Base-by-base conservation (phyloP, 37 sponge, comb jelly and placozoan genomes). In the Eunapius fragilis region DNA sequence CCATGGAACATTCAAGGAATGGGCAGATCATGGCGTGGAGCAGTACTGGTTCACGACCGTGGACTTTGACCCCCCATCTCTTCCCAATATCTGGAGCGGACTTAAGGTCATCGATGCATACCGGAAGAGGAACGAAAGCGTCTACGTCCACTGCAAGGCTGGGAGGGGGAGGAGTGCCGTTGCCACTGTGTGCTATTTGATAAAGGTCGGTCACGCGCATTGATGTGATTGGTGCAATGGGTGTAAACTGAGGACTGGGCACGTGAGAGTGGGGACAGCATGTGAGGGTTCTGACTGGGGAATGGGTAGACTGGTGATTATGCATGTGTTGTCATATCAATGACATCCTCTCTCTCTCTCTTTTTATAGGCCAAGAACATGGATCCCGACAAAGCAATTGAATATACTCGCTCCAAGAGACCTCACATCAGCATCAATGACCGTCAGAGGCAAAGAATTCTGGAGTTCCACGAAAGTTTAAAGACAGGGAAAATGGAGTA, bases 71-170 rank as follows among this genome's bases (percentile, higher is more conserved):
- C 81, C 98, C 37, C 98, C 98, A 10, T 30, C 79, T 1, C 83
- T 89, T 34, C 33, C 27, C 0, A 58, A 68, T 73, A 89, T 97
- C 26, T 33, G 37, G 3, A 67, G 58, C 68, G 94, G 93, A 22
- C 25, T 97, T 34, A 41, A 28, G 19, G 69, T 93, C 74, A 95
- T 97, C 36, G 70, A 91, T 11, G 77, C 68, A 31, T 58, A 38
- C 41, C 80, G 67, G 27, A 17, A 30, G 14, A 74, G 74, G 25
- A 90, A 81, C 22, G 35, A 87, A 27, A 87, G 88, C 67, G 92
- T 91, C 24, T 97, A 97, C 32, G 90, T 97, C 37, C 98, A 97
- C 82, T 97, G 98, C 67, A 97, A 97, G 74, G 96, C 98, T 27
- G 98, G 98, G 24, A 89, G 86, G 68, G 96, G 96, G 23, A 67